Percentiles rank a stretch among this genome's conserved stretches.
Evolutionary conservation across 2,888 invertebrate species (phyloP).

Genomic region (Sialis fuliginosa): DNA sequence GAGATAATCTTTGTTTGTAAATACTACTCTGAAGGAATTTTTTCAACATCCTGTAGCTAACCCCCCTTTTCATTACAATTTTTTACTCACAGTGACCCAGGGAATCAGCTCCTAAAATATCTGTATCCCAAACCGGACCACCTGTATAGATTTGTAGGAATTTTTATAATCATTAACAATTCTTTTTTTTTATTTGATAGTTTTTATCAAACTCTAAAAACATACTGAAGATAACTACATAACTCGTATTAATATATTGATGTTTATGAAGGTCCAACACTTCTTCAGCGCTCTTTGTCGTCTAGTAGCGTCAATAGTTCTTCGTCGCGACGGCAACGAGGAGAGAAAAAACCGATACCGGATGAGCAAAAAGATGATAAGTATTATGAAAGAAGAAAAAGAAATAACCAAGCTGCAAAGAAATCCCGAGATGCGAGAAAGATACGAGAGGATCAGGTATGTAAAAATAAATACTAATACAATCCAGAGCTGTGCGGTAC

Average conservation of each 20-base stretch:
- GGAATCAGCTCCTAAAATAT: no score
- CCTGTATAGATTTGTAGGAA: no score
- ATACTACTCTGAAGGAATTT: no score
- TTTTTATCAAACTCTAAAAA: no score
- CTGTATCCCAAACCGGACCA: no score
- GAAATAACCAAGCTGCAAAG: conserved; percentile 85
- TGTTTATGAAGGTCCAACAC: background rate
- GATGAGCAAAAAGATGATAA: conserved; percentile 76
- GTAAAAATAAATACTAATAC: conserved; percentile 7
- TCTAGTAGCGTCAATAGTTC: background rate
- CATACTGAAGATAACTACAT: background rate
- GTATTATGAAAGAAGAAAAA: conserved; percentile 70
- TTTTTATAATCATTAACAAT: no score
- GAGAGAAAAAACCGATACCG: conserved; percentile 75
- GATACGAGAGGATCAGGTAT: conserved; percentile 69
- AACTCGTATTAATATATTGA: background rate
- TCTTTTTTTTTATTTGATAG: no score
- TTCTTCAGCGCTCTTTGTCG: conserved; percentile 1
- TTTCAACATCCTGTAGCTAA: no score
- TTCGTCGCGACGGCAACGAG: conserved; percentile 38
- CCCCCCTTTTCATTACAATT: no score
- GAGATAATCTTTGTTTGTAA: no score
- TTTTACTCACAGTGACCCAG: no score
- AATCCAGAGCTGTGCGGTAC: no score
- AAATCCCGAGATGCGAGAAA: conserved; percentile 79